Evolutionary conservation across 2,888 invertebrate species (phyloP).

Genomic region (Congeria kusceri): DNA sequence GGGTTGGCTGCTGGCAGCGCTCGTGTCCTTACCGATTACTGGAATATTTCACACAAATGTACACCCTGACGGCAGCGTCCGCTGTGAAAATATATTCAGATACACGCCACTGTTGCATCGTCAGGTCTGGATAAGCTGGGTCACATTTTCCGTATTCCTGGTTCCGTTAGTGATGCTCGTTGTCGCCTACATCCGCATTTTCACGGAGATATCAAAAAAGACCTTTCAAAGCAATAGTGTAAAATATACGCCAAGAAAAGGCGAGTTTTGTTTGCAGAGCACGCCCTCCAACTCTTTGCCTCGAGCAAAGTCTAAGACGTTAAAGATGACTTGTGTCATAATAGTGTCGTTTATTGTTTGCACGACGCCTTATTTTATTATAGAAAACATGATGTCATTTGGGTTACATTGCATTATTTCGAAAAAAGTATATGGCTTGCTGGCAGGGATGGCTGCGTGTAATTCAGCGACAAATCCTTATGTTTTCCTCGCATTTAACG

Average conservation of each 20-base stretch:
- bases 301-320: constrained; percentile 84
- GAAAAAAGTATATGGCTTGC: constrained; percentile 71
- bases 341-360: constrained; percentile 82
- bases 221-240: constrained; percentile 72
- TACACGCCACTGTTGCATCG: constrained; percentile 75
- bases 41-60: constrained; percentile 76
- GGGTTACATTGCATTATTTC: constrained; percentile 75
- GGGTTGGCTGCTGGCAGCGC: constrained; percentile 78
- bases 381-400: constrained; percentile 84
- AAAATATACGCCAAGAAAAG: constrained; percentile 68
- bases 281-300: constrained; percentile 82
- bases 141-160: constrained; percentile 79
- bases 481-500: constrained; percentile 83
- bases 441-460: constrained; percentile 83
- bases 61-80: constrained; percentile 61
- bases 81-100: constrained; percentile 83
- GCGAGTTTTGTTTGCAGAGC: constrained; percentile 81
- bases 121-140: constrained; percentile 79
- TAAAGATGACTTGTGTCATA: constrained; percentile 85
- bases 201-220: constrained; percentile 82
- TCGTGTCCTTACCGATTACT: constrained; percentile 79
- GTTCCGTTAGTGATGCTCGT: constrained; percentile 81
- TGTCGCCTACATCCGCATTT: constrained; percentile 82
- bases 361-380: constrained; percentile 83
- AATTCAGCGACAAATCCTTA: constrained; percentile 84